A percentile compares a stretch with the other conserved stretches of the same genome.
Evolutionary conservation across 2,113 vertebrate genomes (phyloP).

Genomic region (Seriola quinqueradiata): DNA sequence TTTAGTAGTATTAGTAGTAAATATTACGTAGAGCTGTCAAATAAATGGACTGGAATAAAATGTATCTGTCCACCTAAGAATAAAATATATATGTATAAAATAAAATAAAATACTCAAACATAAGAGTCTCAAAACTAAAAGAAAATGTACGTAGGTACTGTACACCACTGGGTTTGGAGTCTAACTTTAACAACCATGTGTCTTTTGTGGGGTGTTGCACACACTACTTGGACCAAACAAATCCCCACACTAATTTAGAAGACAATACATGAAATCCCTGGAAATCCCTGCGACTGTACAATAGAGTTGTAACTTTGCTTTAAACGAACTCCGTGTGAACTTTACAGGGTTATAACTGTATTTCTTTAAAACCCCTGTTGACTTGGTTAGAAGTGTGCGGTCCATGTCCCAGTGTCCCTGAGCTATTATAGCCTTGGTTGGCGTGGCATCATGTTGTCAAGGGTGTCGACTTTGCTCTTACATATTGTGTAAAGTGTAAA

Average conservation of each 20-base stretch:
- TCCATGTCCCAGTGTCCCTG: conserved; percentile 26
- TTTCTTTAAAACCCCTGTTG: conserved; percentile 21
- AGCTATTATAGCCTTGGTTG: conserved; percentile 38
- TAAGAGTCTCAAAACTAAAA: no score
- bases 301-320: background rate
- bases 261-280: background rate
- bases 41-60: no score
- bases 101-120: no score
- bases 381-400: conserved; percentile 35
- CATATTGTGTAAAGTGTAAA: conserved; percentile 52
- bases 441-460: conserved; percentile 47
- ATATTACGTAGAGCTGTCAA: no score
- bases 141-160: background rate
- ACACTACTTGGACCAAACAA: conserved; percentile 15
- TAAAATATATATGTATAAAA: no score
- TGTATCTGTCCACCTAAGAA: no score
- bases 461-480: conserved; percentile 50
- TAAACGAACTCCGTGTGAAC: conserved; percentile 36
- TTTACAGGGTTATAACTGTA: background rate
- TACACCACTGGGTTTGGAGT: background rate
- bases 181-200: background rate
- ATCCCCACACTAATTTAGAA: conserved; percentile 8
- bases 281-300: conserved; percentile 1
- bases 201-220: background rate
- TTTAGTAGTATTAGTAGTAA: no score